Percentiles rank a stretch among this genome's conserved stretches.
Conservation (phyloP, 2,888 invertebrate genomes). For the Mythimna pallens region DNA sequence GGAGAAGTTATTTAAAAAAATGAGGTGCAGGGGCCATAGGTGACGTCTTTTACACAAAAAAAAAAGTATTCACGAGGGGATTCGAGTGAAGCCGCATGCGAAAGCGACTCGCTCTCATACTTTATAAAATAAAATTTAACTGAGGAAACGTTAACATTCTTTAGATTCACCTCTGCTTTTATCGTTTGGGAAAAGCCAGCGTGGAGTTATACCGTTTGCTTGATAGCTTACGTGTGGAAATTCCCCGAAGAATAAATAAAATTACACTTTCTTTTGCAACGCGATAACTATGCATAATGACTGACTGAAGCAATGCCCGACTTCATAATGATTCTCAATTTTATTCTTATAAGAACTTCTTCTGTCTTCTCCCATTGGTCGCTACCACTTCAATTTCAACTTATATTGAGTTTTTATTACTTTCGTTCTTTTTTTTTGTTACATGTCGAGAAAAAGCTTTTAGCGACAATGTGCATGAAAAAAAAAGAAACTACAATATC, state of each 20-base stretch:
- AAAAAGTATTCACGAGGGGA: neutral
- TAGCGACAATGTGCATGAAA: constrained; percentile 16
- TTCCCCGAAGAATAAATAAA: neutral
- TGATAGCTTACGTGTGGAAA: too few species aligned
- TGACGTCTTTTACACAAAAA: neutral
- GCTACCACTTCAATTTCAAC: neutral
- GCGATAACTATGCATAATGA: neutral
- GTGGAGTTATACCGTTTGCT: neutral
- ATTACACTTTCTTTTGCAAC: neutral
- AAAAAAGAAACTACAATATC: constrained; percentile 20
- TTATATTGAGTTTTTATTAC: constrained; percentile 15
- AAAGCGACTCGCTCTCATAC: too few species aligned
- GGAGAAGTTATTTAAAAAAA: too few species aligned
- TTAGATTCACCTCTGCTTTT: neutral
- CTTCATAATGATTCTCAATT: constrained; percentile 4
- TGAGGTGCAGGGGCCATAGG: too few species aligned
- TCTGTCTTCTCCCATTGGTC: neutral
- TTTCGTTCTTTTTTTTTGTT: constrained; percentile 14
- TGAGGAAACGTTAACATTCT: too few species aligned
- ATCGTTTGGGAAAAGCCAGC: neutral
- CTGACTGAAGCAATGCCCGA: neutral
- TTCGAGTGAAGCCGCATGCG: neutral
- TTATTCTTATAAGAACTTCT: neutral
- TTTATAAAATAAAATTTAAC: neutral
- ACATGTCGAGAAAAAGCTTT: constrained; percentile 14